Base-by-base conservation (phyloP, 2,888 invertebrate species). In the Machimus atricapillus region DNA sequence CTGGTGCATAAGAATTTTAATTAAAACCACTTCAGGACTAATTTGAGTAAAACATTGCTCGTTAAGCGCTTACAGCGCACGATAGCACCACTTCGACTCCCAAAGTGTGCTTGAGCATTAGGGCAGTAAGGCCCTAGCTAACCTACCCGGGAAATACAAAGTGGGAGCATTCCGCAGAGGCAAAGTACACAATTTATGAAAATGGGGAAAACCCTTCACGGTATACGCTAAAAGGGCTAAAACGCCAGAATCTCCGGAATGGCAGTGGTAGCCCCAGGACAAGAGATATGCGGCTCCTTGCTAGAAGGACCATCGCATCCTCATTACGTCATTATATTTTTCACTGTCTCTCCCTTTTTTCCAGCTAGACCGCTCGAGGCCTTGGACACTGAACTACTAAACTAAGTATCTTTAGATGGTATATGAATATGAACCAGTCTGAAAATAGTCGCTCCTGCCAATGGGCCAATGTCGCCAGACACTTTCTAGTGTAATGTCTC, bases 181-280 rank as follows among this genome's bases (percentile, higher is more conserved):
- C 23, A 52, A 79, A 79, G 78, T 23, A 79, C 52, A 79, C 52
- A 79, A 79, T 79, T 52, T 79, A 79, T 79, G 79, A 79, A 79
- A 79, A 79, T 52, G 52, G 14, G 31, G 79, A 52, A 27, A 79
- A 79, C 23, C 12, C 40, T 46, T 46, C 52, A 52, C 31, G 16
- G 40, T 19, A 66, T 7, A 27, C 40, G 40, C 66, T 66, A 52
- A 52, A 79, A 79, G 27, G 23, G 12, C n/a, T 46, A 12, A 52
- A 52, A n/a, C 19, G 27, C 27, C 52, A 19, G 66, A 56, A 46
- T 3, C n/a, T n/a, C 52, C 19, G 9, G 23, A 27, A 66, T 46
- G 12, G 14, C 2, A 37, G 9, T 12, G 40, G 40, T 40, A 12
- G 40, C 23, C 58, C 58, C 19, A 58, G n/a, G 58, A 19, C 23